Percentiles rank a stretch among this genome's conserved stretches.
phyloP scores from a whole-genome alignment of 1,140 invertebrate species.

The Battus philenor region DNA sequence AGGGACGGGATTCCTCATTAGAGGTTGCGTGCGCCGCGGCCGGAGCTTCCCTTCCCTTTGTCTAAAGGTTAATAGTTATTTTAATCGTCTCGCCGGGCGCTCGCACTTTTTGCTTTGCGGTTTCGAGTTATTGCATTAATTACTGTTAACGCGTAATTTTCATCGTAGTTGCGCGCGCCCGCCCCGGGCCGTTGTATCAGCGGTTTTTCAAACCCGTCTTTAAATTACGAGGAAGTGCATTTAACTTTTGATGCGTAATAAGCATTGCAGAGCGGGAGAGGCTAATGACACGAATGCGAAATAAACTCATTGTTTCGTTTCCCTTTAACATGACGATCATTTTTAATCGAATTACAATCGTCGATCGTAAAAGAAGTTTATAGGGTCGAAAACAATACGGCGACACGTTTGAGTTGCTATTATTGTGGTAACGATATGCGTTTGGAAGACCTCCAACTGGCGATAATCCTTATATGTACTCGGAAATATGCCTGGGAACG shows the following conservation, averaged over 20 bases:
- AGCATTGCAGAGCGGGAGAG: no score
- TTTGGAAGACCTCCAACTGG: slow-evolving; percentile 2
- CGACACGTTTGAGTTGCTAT: slow-evolving; percentile 7
- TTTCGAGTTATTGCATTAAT: slow-evolving; percentile 15
- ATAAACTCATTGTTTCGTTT: no score
- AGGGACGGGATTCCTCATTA: neutral
- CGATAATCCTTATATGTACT: slow-evolving; percentile 10
- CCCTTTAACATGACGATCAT: no score
- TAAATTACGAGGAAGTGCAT: slow-evolving; percentile 10
- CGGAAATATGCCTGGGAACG: neutral
- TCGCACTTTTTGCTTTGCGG: slow-evolving; percentile 7
- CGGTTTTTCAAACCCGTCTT: slow-evolving; percentile 4
- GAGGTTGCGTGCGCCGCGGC: neutral
- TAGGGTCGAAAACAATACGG: no score
- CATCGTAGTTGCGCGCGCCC: slow-evolving; percentile 5
- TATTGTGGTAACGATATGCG: neutral
- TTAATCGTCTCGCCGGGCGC: slow-evolving; percentile 9
- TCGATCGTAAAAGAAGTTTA: no score
- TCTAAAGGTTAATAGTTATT: slow-evolving; percentile 27
- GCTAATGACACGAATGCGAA: no score
- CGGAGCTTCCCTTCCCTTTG: slow-evolving; percentile 9
- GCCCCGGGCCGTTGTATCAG: slow-evolving; percentile 9
- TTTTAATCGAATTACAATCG: no score
- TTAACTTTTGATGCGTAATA: slow-evolving; percentile 14
- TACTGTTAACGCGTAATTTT: slow-evolving; percentile 15